phyloP scores from a whole-genome alignment of 2,113 vertebrate genomes.

The Coryphaenoides rupestris region DNA sequence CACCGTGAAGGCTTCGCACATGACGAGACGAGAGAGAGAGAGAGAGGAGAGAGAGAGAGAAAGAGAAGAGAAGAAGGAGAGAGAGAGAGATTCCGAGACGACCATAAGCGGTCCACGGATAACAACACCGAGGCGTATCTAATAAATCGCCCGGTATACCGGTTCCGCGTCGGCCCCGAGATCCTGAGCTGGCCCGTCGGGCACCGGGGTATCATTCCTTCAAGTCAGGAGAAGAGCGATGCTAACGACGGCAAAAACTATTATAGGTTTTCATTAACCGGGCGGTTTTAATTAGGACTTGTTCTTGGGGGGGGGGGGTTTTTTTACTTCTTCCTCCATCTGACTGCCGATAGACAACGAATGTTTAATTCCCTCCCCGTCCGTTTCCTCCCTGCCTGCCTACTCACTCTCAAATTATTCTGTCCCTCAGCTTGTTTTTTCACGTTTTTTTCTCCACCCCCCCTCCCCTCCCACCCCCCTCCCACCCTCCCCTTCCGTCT shows the following conservation, averaged over 20 bases:
- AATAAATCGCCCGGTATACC: no score
- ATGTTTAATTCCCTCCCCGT: background rate
- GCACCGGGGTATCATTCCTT: no score
- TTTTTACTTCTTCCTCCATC: slow-evolving; percentile 11
- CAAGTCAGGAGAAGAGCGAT: slow-evolving; percentile 4
- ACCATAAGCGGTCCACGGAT: no score
- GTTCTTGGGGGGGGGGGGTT: no score
- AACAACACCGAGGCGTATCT: no score
- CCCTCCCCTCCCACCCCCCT: background rate
- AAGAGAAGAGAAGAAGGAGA: no score
- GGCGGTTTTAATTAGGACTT: background rate
- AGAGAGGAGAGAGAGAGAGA: slow-evolving; percentile 33
- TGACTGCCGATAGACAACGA: background rate
- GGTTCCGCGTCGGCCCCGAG: no score
- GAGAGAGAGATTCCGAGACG: no score
- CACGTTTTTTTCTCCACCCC: slow-evolving; percentile 2
- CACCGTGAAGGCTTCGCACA: slow-evolving; percentile 45
- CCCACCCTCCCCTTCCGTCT: background rate
- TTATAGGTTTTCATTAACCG: slow-evolving; percentile 34
- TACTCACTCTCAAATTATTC: slow-evolving; percentile 7
- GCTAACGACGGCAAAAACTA: background rate
- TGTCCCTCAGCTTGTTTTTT: slow-evolving; percentile 11
- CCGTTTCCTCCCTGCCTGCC: background rate
- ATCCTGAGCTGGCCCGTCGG: no score
- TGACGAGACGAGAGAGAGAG: slow-evolving; percentile 44